Base-by-base conservation (phyloP, 2,888 invertebrate species). In the Lathronympha strigana region DNA sequence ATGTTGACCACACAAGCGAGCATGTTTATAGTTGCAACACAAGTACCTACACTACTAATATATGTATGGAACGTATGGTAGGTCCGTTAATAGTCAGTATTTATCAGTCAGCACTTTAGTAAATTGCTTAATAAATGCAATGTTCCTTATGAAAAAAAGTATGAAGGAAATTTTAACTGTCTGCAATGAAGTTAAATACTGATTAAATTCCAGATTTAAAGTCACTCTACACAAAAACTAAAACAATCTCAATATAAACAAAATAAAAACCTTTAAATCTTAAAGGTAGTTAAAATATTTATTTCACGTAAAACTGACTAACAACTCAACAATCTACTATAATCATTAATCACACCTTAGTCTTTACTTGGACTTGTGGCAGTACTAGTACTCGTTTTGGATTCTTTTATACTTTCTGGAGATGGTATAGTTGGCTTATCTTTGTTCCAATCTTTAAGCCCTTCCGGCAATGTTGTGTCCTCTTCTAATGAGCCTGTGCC, bases 401-500 rank as follows among this genome's bases (percentile, higher is more conserved):
- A 6, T 45, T 55, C 55, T 23, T 28, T 82, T 83, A 84, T 77
- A 70, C 83, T 82, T 3, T 82, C 84, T 47, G 80, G 70, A 1
- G 82, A 67, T 1, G 85, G 72, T 0, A 77, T 67, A 0, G 73
- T 17, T 38, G 87, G 82, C 70, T 93, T 93, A 63, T 95, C 94
- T 79, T 95, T 95, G 81, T 99, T 99, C 99, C 99, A 99, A 77
- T 96, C 96, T 82, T 98, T 96, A 25, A 99, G 93, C 61, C 99
- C 99, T 88, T 98, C 97, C 0, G 99, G 99, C 73, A 99, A 93
- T 0, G 95, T 89, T 0, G 98, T 98, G 78, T 99, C 97, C 87
- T 99, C 99, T 71, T 99, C 99, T 76, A 99, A 95, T 0, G 99
- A 98, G 1, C 99, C 99, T 0, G 98, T 98, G 1, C 98, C 98